Conservation (phyloP, 2,888 invertebrate species). For the Calliphora vomitoria region DNA sequence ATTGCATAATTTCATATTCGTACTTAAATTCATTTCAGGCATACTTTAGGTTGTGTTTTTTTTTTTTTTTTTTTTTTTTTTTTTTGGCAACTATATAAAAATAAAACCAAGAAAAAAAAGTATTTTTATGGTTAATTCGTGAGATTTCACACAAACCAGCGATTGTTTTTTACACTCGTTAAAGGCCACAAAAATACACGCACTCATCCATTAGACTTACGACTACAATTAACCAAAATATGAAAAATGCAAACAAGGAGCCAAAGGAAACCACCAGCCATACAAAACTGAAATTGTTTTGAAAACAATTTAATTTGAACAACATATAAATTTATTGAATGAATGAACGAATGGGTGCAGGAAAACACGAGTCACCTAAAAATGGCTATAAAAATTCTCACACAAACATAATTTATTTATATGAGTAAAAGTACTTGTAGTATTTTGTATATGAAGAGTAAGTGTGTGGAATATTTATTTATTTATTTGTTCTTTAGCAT, state of each 20-base stretch:
- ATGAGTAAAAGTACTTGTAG: background rate
- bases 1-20: constrained; percentile 55
- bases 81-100: constrained; percentile 38
- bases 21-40: constrained; percentile 8
- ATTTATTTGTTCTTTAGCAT: constrained; percentile 28
- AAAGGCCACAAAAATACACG: constrained; percentile 28
- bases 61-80: background rate
- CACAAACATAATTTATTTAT: constrained; percentile 76
- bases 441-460: background rate
- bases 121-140: constrained; percentile 82
- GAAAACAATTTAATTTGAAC: constrained; percentile 74
- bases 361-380: constrained; percentile 74
- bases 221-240: constrained; percentile 67
- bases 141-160: constrained; percentile 79
- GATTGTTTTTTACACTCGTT: constrained; percentile 57
- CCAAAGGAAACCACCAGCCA: constrained; percentile 21
- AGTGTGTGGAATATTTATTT: constrained; percentile 38
- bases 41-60: constrained; percentile 25
- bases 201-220: constrained; percentile 42
- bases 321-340: constrained; percentile 53
- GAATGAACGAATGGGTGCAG: background rate
- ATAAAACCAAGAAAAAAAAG: constrained; percentile 52
- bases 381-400: constrained; percentile 81
- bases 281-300: constrained; percentile 17
- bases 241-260: constrained; percentile 34